Evolutionary conservation across 2,113 vertebrate genomes (phyloP), one percentile per base, ranked within the genome.

Genomic region (Psittacula cyanocephala): DNA sequence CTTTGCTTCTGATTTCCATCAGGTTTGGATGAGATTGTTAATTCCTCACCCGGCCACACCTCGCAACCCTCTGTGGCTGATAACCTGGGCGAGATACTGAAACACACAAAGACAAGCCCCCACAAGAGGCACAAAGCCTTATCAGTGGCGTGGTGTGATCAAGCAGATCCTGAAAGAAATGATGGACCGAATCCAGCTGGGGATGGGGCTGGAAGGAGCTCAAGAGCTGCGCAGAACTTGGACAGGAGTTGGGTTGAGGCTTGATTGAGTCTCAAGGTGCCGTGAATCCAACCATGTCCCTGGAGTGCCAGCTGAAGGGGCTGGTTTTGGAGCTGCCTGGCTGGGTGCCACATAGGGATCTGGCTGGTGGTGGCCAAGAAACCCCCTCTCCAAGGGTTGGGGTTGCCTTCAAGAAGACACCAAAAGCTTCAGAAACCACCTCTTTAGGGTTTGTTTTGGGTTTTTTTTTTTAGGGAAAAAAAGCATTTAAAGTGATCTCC

Each of bases 41-140:
- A 94, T 94, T 95, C 88, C 96, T 72, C 75, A 27, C 86, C 44
- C 3, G 0, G 81, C 88, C 94, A 90, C 94, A 90, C 94, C 90
- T 92, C 20, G 0, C 81, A 75, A 50, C 44, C n/a, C 39, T 74
- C 89, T 50, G 74, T 29, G 43, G 63, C 14, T 89, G 95, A 91
- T 87, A 96, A 93, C 29, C 62, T 13, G 47, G 60, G 91, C 0
- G 8, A 93, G 74, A 75, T 84, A 84, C 3, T 20, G 87, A 87
- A 92, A 76, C 39, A 59, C 70, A 78, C 33, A 35, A 57, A 83
- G 80, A 62, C 95, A 96, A 95, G 93, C 93, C 65, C 81, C 74
- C 89, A 96, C 93, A 93, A 53, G 94, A 95, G 80, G 37, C 46
- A 9, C 3, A 1, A 47, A 89, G 83, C 17, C 86, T 93, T 95